Conservation (phyloP, 2,888 invertebrate species). For the Tanypteryx hageni region DNA sequence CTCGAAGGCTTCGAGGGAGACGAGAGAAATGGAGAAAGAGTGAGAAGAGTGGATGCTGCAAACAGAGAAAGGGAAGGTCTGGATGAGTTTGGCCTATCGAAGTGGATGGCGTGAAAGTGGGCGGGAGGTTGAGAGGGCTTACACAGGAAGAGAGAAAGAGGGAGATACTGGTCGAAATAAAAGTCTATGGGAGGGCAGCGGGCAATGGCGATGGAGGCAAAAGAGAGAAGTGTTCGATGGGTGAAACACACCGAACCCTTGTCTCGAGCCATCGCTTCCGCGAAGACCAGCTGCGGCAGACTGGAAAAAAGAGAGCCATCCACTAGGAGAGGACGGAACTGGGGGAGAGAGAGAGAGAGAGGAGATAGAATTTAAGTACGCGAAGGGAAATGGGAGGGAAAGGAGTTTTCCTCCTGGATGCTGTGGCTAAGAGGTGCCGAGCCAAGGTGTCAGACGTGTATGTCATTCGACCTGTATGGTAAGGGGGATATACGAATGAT, state of each 20-base stretch:
- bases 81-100: constrained; percentile 54
- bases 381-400: too few species aligned
- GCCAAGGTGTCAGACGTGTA: constrained; percentile 50
- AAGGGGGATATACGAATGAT: constrained; percentile 25
- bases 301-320: neutral
- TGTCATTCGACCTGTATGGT: constrained; percentile 43
- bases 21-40: neutral
- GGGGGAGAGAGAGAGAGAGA: too few species aligned
- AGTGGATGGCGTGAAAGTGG: constrained; percentile 30
- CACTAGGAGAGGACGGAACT: neutral
- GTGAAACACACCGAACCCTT: neutral
- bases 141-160: too few species aligned
- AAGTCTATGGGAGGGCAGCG: neutral
- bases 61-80: constrained; percentile 4
- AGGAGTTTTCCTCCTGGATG: neutral
- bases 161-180: too few species aligned
- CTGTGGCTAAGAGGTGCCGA: constrained; percentile 31
- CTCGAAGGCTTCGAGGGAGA: neutral
- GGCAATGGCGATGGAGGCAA: neutral
- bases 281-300: constrained; percentile 24
- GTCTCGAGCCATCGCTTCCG: neutral
- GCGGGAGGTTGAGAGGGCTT: neutral
- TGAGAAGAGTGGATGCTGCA: constrained; percentile 26
- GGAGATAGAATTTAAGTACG: neutral
- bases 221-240: constrained; percentile 10